Base-by-base conservation (phyloP, 2,888 invertebrate genomes). In the Plusia festucae region DNA sequence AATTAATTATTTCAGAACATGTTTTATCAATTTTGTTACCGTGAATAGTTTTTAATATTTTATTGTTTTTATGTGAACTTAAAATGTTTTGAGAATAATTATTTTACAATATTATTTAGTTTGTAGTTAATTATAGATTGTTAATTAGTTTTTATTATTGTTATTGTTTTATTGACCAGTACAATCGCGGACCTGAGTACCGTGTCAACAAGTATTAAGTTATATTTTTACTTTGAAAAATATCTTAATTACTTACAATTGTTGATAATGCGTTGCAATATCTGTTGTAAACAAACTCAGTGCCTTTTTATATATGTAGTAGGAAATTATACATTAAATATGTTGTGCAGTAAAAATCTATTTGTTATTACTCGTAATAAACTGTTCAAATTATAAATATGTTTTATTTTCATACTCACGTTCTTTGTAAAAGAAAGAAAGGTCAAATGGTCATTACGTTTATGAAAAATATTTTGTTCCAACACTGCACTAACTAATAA, bases 221-320 rank as follows among this genome's bases (percentile, higher is more conserved):
- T 30, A 0, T n/a, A 40, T 40, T 15, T 40, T n/a, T 40, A 4
- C n/a, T 40, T n/a, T n/a, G 40, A 15, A 40, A 40, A 40, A 40
- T n/a, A 40, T 40, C n/a, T 40, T n/a, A 6, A n/a, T 40, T 40
- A 40, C 40, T 9, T 46, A 46, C 0, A 18, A 7, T 9, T 18
- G 2, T 4, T 16, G 16, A n/a, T 4, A 18, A 16, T 46, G 44
- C 24, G 5, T 32, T 44, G 7, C 30, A 64, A 70, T 64, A 53
- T 65, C 58, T 15, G 24, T n/a, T 71, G 40, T 15, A 15, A 34
- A 53, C 9, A 67, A 63, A 58, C 40, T 64, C 53, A 64, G 63
- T 69, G 64, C 56, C 61, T 74, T 73, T 65, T 56, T 40, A 40
- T 13, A 11, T 15, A 30, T 30, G n/a, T 27, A 22, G 55, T 30